phyloP scores from a whole-genome alignment of 37 sponge, comb jelly and placozoan species.

The Geodia barretti region DNA sequence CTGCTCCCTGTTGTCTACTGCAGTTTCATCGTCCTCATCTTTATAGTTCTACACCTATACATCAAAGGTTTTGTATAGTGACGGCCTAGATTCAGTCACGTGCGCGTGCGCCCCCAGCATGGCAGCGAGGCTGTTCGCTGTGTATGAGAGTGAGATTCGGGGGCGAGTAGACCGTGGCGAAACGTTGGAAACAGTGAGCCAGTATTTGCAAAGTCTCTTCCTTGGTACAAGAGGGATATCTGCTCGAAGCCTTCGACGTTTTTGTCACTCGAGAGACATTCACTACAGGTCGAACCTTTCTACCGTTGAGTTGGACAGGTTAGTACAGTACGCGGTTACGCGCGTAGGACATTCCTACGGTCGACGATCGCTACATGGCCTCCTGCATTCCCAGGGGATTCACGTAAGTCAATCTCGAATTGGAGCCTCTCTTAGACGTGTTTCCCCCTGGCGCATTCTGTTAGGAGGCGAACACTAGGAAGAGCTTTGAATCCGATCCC shows the following conservation, averaged over 20 bases:
- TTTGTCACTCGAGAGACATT: slow-evolving; percentile 4
- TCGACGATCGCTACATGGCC: slow-evolving; percentile 31
- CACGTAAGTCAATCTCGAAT: slow-evolving; percentile 4
- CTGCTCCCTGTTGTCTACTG: too few species aligned
- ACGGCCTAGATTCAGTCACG: too few species aligned
- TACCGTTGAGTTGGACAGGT: not conserved
- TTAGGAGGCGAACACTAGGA: not conserved
- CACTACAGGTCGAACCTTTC: not conserved
- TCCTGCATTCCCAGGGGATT: not conserved
- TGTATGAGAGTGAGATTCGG: not conserved
- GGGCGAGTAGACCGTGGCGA: not conserved
- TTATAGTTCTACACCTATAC: too few species aligned
- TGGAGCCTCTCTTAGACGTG: not conserved
- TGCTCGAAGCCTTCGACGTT: not conserved
- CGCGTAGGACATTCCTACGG: slow-evolving; percentile 29
- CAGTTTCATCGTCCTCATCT: too few species aligned
- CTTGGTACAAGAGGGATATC: slow-evolving; percentile 6
- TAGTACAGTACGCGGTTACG: not conserved
- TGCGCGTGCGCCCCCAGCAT: not conserved
- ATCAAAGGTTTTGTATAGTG: too few species aligned
- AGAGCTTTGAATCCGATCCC: slow-evolving; percentile 38
- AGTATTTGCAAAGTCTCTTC: not conserved
- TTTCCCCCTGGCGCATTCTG: not conserved
- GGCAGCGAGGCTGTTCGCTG: not conserved
- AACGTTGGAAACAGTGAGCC: not conserved